These are phyloP conservation scores for Mycalesis mineus DNA, from an alignment of 2,888 invertebrate species.

Conservation along the genomic window DNA sequence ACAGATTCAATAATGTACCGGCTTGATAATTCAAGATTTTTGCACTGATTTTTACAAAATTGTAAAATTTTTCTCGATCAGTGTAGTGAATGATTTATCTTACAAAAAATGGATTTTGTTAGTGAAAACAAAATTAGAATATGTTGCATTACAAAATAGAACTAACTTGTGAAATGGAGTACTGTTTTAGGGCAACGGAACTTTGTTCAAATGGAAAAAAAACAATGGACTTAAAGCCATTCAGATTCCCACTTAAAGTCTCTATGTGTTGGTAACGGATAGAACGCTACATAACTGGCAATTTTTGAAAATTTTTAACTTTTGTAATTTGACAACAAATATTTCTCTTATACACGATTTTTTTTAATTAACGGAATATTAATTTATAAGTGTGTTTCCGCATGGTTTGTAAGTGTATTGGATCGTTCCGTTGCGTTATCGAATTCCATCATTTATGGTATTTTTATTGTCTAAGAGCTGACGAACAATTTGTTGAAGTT, in stretches of 20 bases:
- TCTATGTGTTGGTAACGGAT: too few species aligned
- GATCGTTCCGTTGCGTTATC: constrained; percentile 35
- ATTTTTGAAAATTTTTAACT: too few species aligned
- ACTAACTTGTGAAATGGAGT: background rate
- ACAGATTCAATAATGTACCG: too few species aligned
- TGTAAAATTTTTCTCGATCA: too few species aligned
- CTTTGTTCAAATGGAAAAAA: background rate
- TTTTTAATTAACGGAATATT: too few species aligned
- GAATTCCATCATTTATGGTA: constrained; percentile 58
- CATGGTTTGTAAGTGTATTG: constrained; percentile 1
- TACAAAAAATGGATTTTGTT: background rate
- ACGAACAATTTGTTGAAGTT: background rate
- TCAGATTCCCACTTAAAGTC: too few species aligned
- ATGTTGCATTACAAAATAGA: constrained; percentile 1
- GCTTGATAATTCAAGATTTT: too few species aligned
- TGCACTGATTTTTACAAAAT: too few species aligned
- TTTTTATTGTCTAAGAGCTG: constrained; percentile 30
- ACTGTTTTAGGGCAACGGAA: background rate
- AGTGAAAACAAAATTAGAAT: background rate
- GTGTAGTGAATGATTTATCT: background rate
- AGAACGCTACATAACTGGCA: too few species aligned
- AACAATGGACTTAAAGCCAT: background rate
- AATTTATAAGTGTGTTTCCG: too few species aligned
- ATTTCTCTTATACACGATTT: too few species aligned
- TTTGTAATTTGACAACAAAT: too few species aligned